These are phyloP conservation scores for Hyposoter didymator DNA, from an alignment of 2,888 invertebrate genomes.

Conservation along the genomic window DNA sequence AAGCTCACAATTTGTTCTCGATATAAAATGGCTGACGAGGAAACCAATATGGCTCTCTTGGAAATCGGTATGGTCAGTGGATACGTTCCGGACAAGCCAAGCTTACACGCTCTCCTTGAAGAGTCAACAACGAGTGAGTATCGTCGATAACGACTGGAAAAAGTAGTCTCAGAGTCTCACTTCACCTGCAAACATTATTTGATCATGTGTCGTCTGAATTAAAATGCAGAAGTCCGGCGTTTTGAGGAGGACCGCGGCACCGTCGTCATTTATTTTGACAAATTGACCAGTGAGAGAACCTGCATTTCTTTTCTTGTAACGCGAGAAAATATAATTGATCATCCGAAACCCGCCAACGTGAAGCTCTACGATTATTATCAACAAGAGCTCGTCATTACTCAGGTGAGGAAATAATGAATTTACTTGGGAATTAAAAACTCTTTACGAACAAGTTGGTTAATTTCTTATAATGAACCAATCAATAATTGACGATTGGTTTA, in stretches of 20 bases:
- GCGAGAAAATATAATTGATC: constrained; percentile 84
- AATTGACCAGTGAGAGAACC: constrained; percentile 83
- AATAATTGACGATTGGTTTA: no score
- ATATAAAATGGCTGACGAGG: constrained; percentile 83
- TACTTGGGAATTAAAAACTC: background rate
- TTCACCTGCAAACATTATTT: background rate
- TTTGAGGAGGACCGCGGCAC: constrained; percentile 85
- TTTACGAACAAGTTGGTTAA: background rate
- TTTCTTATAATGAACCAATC: no score
- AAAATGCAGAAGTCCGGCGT: constrained; percentile 84
- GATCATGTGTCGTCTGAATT: constrained; percentile 11
- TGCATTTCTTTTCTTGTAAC: constrained; percentile 84
- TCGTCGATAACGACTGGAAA: background rate
- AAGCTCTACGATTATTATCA: constrained; percentile 88
- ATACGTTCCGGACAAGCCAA: constrained; percentile 86
- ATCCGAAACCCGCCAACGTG: constrained; percentile 85
- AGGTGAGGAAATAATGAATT: constrained; percentile 81
- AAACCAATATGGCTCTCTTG: constrained; percentile 86
- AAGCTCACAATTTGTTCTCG: constrained; percentile 80
- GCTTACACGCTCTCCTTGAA: constrained; percentile 86
- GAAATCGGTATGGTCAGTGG: constrained; percentile 88
- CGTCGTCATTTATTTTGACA: constrained; percentile 86
- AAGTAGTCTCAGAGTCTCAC: background rate
- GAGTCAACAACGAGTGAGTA: constrained; percentile 83
- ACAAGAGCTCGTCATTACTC: constrained; percentile 85